These are phyloP conservation scores for Chunga burmeisteri DNA, from an alignment of 2,113 vertebrate species.

Conservation along the genomic window DNA sequence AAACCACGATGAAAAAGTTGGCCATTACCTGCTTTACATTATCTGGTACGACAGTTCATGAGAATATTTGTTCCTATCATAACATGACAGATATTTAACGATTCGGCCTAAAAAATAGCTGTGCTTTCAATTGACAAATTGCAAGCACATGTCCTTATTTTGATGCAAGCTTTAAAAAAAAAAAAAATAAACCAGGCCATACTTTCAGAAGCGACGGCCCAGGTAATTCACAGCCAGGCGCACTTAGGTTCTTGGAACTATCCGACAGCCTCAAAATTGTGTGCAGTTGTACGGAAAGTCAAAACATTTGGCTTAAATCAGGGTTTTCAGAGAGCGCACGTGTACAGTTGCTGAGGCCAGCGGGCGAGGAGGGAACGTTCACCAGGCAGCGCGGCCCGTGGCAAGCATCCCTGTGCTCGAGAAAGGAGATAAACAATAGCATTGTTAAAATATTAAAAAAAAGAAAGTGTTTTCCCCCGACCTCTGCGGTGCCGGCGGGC, in stretches of 20 bases:
- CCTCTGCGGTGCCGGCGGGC: not conserved
- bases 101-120: not conserved
- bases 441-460: not conserved
- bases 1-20: not conserved
- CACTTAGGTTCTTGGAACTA: not conserved
- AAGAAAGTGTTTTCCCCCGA: not conserved
- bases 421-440: not conserved
- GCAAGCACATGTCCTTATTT: not conserved
- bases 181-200: not conserved
- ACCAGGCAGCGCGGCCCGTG: not conserved
- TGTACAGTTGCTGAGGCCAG: not conserved
- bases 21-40: not conserved
- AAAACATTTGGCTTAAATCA: slow-evolving; percentile 35
- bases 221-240: not conserved
- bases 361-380: not conserved
- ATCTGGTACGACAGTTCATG: not conserved
- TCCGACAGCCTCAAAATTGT: not conserved
- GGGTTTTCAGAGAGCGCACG: not conserved
- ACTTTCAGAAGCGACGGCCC: not conserved
- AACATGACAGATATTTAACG: not conserved
- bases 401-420: not conserved
- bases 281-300: not conserved
- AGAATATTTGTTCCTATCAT: not conserved
- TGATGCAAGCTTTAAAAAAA: not conserved
- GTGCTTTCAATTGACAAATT: not conserved